A percentile compares a stretch with the other conserved stretches of the same genome.
These are phyloP conservation scores for Phalera bucephala DNA, from an alignment of 2,888 invertebrate genomes.

Conservation along the genomic window DNA sequence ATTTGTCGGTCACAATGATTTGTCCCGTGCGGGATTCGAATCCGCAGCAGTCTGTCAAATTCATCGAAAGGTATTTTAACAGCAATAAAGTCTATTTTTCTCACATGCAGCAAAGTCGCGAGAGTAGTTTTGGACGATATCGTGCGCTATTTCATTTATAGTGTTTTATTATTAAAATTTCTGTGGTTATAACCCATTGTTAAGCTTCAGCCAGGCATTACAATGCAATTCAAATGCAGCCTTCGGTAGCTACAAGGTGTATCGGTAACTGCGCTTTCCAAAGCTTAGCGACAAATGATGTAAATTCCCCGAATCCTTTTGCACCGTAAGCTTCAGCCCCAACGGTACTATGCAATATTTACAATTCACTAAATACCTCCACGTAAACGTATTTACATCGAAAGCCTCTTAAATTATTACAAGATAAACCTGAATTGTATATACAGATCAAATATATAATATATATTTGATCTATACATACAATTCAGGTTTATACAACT, in stretches of 20 bases:
- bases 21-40: no score
- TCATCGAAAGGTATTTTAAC: no score
- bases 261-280: conserved; percentile 1
- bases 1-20: no score
- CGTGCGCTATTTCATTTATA: no score
- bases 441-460: conserved; percentile 42
- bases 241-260: neutral
- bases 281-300: conserved; percentile 1
- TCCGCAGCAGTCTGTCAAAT: no score
- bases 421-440: conserved; percentile 42
- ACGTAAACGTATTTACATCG: conserved; percentile 54
- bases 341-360: conserved; percentile 39
- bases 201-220: no score
- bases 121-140: no score
- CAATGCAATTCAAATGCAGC: neutral
- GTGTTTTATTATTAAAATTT: no score
- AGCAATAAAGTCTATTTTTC: no score
- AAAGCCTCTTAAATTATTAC: conserved; percentile 51
- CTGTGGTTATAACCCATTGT: no score
- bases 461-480: conserved; percentile 44
- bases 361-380: conserved; percentile 47
- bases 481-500: conserved; percentile 42
- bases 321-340: conserved; percentile 17
- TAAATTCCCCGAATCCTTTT: conserved; percentile 1
- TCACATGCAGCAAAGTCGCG: no score